phyloP scores from a whole-genome alignment of 2,888 invertebrate genomes.

The Scrobipalpa costella region DNA sequence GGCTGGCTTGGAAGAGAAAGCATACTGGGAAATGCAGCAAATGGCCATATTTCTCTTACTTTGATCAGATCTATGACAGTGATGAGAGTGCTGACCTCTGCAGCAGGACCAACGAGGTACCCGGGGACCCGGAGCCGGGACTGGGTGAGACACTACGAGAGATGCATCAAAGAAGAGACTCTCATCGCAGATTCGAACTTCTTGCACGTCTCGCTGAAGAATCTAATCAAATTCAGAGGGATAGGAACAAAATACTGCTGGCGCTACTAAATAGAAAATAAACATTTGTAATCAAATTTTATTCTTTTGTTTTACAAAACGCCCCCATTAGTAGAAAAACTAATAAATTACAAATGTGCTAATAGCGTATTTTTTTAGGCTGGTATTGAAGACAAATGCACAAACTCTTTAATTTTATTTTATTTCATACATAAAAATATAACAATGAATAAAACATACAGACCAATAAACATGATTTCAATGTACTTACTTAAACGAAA shows the following conservation, averaged over 20 bases:
- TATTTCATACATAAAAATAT: conserved; percentile 9
- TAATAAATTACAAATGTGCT: too few relatives aligned
- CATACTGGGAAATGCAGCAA: conserved; percentile 57
- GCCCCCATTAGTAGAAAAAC: too few relatives aligned
- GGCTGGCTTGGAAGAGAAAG: conserved; percentile 58
- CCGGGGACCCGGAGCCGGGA: background rate
- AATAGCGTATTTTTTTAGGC: too few relatives aligned
- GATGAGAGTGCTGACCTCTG: background rate
- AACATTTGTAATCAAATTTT: conserved; percentile 20
- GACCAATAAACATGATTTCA: conserved; percentile 5
- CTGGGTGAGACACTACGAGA: conserved; percentile 43
- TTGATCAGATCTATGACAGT: conserved; percentile 67
- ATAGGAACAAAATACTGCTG: conserved; percentile 66
- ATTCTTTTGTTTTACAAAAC: background rate
- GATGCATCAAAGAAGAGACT: conserved; percentile 50
- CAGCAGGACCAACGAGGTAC: background rate
- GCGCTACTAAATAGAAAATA: conserved; percentile 57
- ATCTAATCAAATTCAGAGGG: conserved; percentile 66
- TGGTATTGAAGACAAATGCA: background rate
- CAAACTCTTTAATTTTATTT: background rate
- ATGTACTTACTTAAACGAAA: background rate
- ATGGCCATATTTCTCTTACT: conserved; percentile 70
- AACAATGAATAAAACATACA: conserved; percentile 2
- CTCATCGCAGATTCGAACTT: conserved; percentile 58
- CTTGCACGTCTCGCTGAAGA: conserved; percentile 63